Evolutionary conservation across 2,888 invertebrate genomes (phyloP), one percentile per base, ranked within the genome.

Genomic region (Cheiracanthium punctorium): DNA sequence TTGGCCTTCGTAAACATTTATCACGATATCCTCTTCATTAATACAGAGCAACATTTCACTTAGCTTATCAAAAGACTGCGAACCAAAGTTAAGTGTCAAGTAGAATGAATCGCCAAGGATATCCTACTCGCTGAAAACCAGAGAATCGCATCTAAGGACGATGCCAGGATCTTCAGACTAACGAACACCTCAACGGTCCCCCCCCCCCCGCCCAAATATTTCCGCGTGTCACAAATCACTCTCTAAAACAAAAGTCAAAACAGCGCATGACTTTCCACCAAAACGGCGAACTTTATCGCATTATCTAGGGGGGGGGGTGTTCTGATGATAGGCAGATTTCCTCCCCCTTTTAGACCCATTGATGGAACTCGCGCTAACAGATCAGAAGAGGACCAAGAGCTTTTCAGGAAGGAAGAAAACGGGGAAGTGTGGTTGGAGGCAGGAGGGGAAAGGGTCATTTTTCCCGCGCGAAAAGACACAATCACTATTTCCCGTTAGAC

Each of bases 401-500:
- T 17, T n/a, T n/a, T 64, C 30, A 43, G 58, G 70, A 80, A 64
- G 74, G 64, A 74, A 74, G 75, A 67, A 37, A 67, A 20, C n/a
- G n/a, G n/a, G n/a, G n/a, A n/a, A n/a, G n/a, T n/a, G n/a, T n/a
- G n/a, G n/a, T n/a, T n/a, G n/a, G 67, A 29, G 33, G 69, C 14
- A 32, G 67, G 33, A 33, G 48, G 33, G 64, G 67, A 32, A 43
- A 12, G 71, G 80, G 80, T 80, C 85, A 86, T 80, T 86, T 80
- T 80, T 80, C 85, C 75, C 75, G 74, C 69, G 24, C 67, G 48
- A 64, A n/a, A n/a, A 77, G 43, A 67, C 80, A 75, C 80, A 86
- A 86, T 86, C 85, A 80, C 70, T 48, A 75, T 65, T 86, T 86
- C 85, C 85, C 75, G 75, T 86, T 80, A 69, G 74, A 28, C 70